Evolutionary conservation across 2,888 invertebrate genomes (phyloP), one percentile per base, ranked within the genome.

Genomic region (Dorcus parallelipipedus): DNA sequence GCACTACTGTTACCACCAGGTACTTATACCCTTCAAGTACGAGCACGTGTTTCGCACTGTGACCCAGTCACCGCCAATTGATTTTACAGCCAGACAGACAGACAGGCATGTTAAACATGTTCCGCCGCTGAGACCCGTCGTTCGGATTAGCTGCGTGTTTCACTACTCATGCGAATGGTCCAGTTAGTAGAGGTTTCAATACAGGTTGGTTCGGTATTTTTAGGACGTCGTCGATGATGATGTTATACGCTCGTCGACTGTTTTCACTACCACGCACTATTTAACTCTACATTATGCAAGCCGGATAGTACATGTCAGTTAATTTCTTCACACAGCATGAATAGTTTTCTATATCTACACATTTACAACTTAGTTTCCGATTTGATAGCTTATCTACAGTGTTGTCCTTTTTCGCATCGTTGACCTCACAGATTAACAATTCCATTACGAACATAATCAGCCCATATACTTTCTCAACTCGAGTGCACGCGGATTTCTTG

Each of bases 1-100:
- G 65, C 73, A 76, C 63, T 76, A 76, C 65, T 74, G 74, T 70
- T 74, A 75, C 71, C 72, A 71, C 69, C 76, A 77, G 77, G 76
- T 76, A 75, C 66, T 64, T 55, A 23, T 52, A 41, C 42, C 26
- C 41, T 54, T 49, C 40, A 47, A 39, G 38, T 39, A 38, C 20
- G 40, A 39, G 55, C 40, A 23, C 40, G 49, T 51, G 41, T 50
- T 50, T 51, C 49, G 52, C 43, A 49, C 47, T 49, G 53, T 60
- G 54, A 58, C 58, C 58, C 49, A 53, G 50, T 54, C 52, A 59
- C 33, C 48, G 47, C 54, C 62, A 39, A 56, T 56, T 56, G 56
- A 56, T 56, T 56, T 56, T 56, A 51, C 56, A 52, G 23, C 52
- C 56, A 52, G 51, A 56, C 56, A 56, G 43, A 33, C 57, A 62